These are phyloP conservation scores for Rhamnusium bicolor DNA, from an alignment of 2,888 invertebrate genomes.

Conservation along the genomic window DNA sequence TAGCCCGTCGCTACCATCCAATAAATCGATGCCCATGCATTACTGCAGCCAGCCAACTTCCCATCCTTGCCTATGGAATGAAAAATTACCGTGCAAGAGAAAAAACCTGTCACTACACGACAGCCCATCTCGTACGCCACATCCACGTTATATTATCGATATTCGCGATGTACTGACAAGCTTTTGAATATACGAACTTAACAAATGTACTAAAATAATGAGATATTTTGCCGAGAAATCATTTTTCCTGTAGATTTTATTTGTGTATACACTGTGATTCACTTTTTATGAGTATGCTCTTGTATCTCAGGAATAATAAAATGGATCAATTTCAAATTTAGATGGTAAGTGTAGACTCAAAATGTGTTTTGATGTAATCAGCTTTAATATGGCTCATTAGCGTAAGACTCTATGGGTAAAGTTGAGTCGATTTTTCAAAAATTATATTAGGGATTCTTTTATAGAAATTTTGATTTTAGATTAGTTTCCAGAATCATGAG, in stretches of 20 bases:
- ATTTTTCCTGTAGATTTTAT: not conserved
- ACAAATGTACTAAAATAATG: constrained; percentile 42
- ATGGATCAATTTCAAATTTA: no score
- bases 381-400: no score
- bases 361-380: no score
- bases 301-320: no score
- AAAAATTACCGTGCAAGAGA: constrained; percentile 38
- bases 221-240: constrained; percentile 37
- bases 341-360: no score
- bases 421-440: no score
- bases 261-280: no score
- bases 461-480: no score
- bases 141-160: constrained; percentile 40
- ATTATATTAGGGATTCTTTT: no score
- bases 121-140: constrained; percentile 41
- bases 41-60: constrained; percentile 8
- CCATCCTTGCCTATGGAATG: constrained; percentile 26
- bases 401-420: no score
- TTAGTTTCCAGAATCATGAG: no score
- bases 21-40: not conserved
- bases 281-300: no score
- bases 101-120: constrained; percentile 43
- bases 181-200: constrained; percentile 30
- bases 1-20: constrained; percentile 13
- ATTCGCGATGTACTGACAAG: constrained; percentile 18